Evolutionary conservation across 2,888 invertebrate genomes (phyloP).

Genomic region (Agrochola litura): DNA sequence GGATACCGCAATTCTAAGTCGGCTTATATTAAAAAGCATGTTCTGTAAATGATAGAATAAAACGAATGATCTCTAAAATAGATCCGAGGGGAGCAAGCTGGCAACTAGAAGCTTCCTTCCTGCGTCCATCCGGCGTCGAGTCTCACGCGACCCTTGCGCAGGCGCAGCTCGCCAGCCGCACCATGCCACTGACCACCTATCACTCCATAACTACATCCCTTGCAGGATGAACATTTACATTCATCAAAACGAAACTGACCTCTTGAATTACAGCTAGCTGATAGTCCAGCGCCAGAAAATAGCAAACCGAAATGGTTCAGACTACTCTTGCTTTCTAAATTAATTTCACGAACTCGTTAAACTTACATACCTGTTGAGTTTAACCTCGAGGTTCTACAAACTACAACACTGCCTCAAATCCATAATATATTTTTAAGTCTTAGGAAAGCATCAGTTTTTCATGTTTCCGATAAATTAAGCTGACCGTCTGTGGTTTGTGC

Average conservation of each 20-base stretch:
- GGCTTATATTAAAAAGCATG: slow-evolving; percentile 67
- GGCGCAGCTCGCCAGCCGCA: slow-evolving; percentile 64
- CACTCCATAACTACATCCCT: slow-evolving; percentile 55
- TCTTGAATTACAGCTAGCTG: slow-evolving; percentile 14
- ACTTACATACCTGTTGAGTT: background rate
- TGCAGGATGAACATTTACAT: slow-evolving; percentile 49
- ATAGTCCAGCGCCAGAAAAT: background rate
- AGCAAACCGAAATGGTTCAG: background rate
- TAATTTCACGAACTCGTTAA: background rate
- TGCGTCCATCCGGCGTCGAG: slow-evolving; percentile 87
- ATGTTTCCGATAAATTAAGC: background rate
- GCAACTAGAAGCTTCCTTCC: slow-evolving; percentile 90
- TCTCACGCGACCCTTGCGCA: slow-evolving; percentile 86
- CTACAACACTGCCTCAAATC: no score
- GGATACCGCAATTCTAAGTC: slow-evolving; percentile 18
- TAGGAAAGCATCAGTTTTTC: background rate
- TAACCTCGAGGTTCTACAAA: background rate
- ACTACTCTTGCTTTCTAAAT: background rate
- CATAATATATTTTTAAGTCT: background rate
- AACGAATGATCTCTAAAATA: slow-evolving; percentile 88
- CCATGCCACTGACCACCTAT: slow-evolving; percentile 73
- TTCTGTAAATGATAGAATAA: slow-evolving; percentile 81
- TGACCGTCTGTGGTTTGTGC: background rate
- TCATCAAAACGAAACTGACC: slow-evolving; percentile 39
- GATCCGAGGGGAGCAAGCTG: slow-evolving; percentile 87